Conservation (phyloP, 2,888 invertebrate species). For the Pandemis corylana region DNA sequence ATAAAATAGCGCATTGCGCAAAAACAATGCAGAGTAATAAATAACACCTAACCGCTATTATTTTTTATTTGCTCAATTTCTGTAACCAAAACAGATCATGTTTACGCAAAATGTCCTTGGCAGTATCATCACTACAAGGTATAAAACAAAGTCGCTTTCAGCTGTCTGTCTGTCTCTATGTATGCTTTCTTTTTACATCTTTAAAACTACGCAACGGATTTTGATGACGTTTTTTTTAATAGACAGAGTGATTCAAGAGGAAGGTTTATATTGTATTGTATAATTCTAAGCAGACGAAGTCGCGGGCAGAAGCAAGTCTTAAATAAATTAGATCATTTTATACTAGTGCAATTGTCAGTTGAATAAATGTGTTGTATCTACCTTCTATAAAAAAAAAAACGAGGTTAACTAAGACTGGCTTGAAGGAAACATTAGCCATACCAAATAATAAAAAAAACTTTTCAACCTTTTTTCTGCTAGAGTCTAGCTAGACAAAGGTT, state of each 20-base stretch:
- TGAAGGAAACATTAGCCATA: too few relatives aligned
- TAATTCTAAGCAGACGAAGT: too few relatives aligned
- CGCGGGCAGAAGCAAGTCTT: too few relatives aligned
- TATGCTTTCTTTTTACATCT: too few relatives aligned
- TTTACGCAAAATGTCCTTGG: background rate
- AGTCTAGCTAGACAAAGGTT: too few relatives aligned
- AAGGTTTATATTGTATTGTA: too few relatives aligned
- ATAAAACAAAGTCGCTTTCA: too few relatives aligned
- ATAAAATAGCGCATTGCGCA: conserved; percentile 33
- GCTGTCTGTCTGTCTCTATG: too few relatives aligned
- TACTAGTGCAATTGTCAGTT: background rate
- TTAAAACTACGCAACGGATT: too few relatives aligned
- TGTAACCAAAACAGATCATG: background rate
- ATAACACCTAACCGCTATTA: background rate
- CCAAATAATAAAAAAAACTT: too few relatives aligned
- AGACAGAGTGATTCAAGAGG: too few relatives aligned
- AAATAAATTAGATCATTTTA: background rate
- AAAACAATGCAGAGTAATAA: conserved; percentile 29
- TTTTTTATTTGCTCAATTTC: background rate
- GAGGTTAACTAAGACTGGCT: background rate
- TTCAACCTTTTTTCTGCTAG: background rate
- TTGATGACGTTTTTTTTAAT: too few relatives aligned
- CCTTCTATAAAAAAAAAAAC: background rate
- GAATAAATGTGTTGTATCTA: background rate
- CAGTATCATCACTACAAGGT: background rate